Percentiles rank a stretch among this genome's conserved stretches.
Evolutionary conservation across 2,888 invertebrate genomes (phyloP).

Genomic region (Drosophila diplacantha): DNA sequence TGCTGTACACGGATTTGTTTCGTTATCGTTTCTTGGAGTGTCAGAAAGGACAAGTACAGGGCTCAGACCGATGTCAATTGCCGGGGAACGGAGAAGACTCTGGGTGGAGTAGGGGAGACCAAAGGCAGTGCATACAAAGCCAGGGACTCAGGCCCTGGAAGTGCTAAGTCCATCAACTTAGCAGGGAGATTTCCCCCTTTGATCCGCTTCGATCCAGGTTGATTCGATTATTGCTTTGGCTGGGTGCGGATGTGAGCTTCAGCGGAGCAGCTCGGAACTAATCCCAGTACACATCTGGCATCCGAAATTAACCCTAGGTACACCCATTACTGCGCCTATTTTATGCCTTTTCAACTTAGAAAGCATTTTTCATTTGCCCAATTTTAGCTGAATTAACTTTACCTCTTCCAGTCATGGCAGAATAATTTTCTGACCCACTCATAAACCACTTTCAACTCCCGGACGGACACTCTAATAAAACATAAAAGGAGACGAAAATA

Average conservation of each 20-base stretch:
- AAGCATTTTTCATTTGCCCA: conserved; percentile 27
- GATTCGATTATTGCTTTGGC: conserved; percentile 25
- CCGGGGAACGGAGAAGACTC: not conserved
- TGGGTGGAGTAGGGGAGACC: not conserved
- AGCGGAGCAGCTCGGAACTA: not conserved
- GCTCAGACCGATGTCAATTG: conserved; percentile 26
- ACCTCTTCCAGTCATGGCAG: conserved; percentile 13
- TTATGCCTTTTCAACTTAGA: conserved; percentile 19
- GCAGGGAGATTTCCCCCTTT: conserved; percentile 19
- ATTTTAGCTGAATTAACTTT: conserved; percentile 29
- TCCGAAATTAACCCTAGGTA: conserved; percentile 7
- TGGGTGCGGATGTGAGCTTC: not conserved
- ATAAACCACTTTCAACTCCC: conserved; percentile 37
- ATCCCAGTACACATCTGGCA: not conserved
- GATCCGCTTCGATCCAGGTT: conserved; percentile 28
- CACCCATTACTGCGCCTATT: conserved; percentile 9
- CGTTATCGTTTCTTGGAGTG: conserved; percentile 47
- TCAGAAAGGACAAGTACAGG: conserved; percentile 30
- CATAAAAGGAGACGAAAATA: conserved; percentile 38
- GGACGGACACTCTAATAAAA: conserved; percentile 29
- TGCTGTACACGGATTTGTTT: conserved; percentile 53
- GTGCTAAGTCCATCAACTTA: conserved; percentile 29
- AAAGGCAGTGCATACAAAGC: conserved; percentile 8
- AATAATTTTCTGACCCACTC: conserved; percentile 36
- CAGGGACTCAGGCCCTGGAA: conserved; percentile 17